A percentile compares a stretch with the other conserved stretches of the same genome.
Conservation (phyloP, 2,888 invertebrate species). For the Parnassius apollo region DNA sequence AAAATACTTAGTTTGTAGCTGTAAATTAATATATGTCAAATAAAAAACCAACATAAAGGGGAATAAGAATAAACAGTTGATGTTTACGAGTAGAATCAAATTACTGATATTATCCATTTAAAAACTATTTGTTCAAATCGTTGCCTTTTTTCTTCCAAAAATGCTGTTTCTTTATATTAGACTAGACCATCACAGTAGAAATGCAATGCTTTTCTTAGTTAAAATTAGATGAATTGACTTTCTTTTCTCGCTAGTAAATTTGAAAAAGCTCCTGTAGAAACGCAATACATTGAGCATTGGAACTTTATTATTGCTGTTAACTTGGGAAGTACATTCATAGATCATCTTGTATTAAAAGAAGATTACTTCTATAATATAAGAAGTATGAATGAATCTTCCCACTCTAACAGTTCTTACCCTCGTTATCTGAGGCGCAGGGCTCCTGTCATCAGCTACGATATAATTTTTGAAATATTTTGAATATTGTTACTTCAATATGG, state of each 20-base stretch:
- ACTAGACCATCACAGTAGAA: constrained; percentile 61
- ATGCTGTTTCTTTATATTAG: constrained; percentile 45
- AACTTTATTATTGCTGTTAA: constrained; percentile 47
- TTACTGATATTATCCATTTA: constrained; percentile 1
- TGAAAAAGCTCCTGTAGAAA: constrained; percentile 48
- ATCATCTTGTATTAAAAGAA: constrained; percentile 31
- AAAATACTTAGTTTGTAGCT: constrained; percentile 17
- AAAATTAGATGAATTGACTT: constrained; percentile 55
- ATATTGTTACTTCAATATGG: constrained; percentile 24
- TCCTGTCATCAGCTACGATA: constrained; percentile 73
- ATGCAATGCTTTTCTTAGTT: constrained; percentile 65
- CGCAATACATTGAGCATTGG: constrained; percentile 69
- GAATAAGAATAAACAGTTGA: constrained; percentile 1
- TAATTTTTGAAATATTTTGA: neutral
- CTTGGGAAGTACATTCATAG: constrained; percentile 44
- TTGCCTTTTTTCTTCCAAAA: constrained; percentile 28
- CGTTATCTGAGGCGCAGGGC: constrained; percentile 75
- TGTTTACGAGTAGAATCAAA: neutral
- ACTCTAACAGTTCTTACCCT: constrained; percentile 57
- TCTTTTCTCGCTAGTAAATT: constrained; percentile 54
- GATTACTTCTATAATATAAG: constrained; percentile 32
- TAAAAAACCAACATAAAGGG: constrained; percentile 1
- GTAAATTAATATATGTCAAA: constrained; percentile 15
- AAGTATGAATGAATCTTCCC: constrained; percentile 39
- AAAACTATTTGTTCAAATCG: neutral